These are phyloP conservation scores for Dicentrarchus labrax DNA, from an alignment of 2,113 vertebrate genomes.

Conservation along the genomic window DNA sequence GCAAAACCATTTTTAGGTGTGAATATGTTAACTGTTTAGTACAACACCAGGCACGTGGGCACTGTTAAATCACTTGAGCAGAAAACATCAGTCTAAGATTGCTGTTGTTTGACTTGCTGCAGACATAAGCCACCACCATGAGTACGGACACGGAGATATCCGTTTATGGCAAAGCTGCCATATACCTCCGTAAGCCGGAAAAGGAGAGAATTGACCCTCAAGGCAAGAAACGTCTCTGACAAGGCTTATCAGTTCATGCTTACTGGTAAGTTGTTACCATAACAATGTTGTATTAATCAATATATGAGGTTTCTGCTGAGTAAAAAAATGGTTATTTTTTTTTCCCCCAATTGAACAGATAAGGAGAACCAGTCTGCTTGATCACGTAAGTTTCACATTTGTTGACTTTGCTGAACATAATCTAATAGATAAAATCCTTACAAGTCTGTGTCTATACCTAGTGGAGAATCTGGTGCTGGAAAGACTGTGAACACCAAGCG, in stretches of 20 bases:
- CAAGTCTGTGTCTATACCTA: too few species aligned
- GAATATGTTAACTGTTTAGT: background rate
- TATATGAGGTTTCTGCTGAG: too few species aligned
- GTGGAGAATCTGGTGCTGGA: too few species aligned
- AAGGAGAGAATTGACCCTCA: slow-evolving; percentile 77
- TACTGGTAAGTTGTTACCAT: too few species aligned
- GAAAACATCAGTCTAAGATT: background rate
- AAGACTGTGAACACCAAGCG: slow-evolving; percentile 81
- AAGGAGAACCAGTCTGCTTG: too few species aligned
- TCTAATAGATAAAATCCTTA: too few species aligned
- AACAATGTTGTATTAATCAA: too few species aligned
- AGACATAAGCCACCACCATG: slow-evolving; percentile 73
- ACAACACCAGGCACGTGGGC: background rate
- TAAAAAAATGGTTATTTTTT: too few species aligned
- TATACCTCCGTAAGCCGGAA: slow-evolving; percentile 78
- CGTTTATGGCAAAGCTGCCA: slow-evolving; percentile 72
- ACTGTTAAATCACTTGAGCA: background rate
- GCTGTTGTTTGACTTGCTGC: background rate
- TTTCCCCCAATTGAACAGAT: too few species aligned
- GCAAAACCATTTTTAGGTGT: background rate
- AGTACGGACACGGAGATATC: slow-evolving; percentile 77
- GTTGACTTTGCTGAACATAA: too few species aligned
- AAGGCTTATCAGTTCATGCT: too few species aligned
- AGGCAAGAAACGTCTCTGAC: slow-evolving; percentile 39
- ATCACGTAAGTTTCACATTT: too few species aligned